Conservation (phyloP, 2,113 vertebrate species). For the Gopherus flavomarginatus region DNA sequence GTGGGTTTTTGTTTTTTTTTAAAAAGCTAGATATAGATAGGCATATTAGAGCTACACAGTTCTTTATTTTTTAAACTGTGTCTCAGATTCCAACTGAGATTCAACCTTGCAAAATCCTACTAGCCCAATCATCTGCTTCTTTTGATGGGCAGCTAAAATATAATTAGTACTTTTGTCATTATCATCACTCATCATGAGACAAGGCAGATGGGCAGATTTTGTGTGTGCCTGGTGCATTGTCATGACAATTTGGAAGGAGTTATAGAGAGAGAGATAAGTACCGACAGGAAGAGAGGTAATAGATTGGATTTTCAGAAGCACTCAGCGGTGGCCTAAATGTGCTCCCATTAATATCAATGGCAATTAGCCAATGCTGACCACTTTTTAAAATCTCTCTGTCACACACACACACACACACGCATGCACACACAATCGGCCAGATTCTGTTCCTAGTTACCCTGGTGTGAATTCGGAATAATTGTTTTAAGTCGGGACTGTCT, state of each 20-base stretch:
- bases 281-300: constrained; percentile 1
- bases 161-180: constrained; percentile 49
- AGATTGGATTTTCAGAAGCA: constrained; percentile 22
- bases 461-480: not conserved
- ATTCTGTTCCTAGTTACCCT: not conserved
- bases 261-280: not conserved
- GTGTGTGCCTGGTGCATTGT: not conserved
- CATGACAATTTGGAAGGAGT: constrained; percentile 13
- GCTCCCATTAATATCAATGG: not conserved
- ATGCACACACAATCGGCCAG: not conserved
- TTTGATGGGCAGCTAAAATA: constrained; percentile 27
- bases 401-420: accelerated
- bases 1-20: not conserved
- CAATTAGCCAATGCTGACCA: not conserved
- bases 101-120: constrained; percentile 32
- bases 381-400: not conserved
- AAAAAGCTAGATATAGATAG: not conserved
- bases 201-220: constrained; percentile 27
- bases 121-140: constrained; percentile 9
- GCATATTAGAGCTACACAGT: not conserved
- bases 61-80: accelerated
- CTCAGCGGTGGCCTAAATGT: not conserved
- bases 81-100: constrained; percentile 4
- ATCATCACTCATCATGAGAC: constrained; percentile 26
- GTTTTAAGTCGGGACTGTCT: not conserved